A percentile compares a stretch with the other conserved stretches of the same genome.
phyloP scores from a whole-genome alignment of 2,797 vertebrate species.

The Characodon lateralis region DNA sequence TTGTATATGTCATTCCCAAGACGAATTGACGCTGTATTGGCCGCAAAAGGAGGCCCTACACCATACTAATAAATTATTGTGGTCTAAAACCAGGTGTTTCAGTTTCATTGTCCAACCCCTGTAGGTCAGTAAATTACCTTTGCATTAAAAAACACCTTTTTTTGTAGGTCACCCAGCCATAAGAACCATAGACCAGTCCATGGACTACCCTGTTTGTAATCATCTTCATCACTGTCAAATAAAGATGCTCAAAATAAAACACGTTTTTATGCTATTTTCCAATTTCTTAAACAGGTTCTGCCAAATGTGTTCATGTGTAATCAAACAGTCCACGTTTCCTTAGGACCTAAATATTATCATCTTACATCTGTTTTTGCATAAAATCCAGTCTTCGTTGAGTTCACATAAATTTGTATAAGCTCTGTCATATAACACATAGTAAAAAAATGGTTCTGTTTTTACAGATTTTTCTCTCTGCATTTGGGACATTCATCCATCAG shows the following conservation, averaged over 20 bases:
- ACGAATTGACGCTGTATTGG: too few relatives aligned
- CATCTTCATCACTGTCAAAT: too few relatives aligned
- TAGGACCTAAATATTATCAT: background rate
- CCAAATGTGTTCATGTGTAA: background rate
- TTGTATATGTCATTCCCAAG: too few relatives aligned
- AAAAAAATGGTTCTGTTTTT: too few relatives aligned
- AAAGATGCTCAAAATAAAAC: background rate
- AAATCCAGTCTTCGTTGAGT: background rate
- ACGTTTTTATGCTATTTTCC: background rate
- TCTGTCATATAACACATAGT: background rate
- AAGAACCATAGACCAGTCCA: background rate
- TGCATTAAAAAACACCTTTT: background rate
- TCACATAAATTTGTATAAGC: background rate
- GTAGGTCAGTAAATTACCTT: background rate
- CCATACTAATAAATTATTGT: too few relatives aligned
- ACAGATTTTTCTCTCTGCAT: background rate
- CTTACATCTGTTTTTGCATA: background rate
- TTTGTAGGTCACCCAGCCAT: background rate
- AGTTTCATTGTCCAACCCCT: too few relatives aligned
- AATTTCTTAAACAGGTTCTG: background rate
- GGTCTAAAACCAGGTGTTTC: too few relatives aligned
- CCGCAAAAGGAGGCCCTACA: too few relatives aligned
- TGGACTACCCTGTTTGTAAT: background rate
- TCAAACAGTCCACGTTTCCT: background rate
- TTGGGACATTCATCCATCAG: conserved; percentile 8